phyloP scores from a whole-genome alignment of 2,888 invertebrate species.

The Cataglyphis cursor region DNA sequence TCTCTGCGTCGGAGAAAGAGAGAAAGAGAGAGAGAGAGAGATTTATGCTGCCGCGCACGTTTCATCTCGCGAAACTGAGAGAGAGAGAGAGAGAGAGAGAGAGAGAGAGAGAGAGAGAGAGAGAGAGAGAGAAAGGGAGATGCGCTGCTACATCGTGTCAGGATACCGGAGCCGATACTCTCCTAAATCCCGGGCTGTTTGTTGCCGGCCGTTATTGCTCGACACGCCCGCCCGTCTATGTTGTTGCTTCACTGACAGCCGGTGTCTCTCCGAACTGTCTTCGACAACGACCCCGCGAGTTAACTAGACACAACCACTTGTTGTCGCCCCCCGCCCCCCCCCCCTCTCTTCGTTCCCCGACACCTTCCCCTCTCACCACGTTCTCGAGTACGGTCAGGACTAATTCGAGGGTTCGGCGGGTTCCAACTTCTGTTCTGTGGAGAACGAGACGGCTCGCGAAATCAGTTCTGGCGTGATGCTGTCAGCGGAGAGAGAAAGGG shows the following conservation, averaged over 20 bases:
- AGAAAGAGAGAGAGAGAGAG: constrained; percentile 53
- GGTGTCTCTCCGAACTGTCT: constrained; percentile 74
- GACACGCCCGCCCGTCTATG: constrained; percentile 8
- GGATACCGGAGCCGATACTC: constrained; percentile 64
- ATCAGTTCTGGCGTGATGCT: constrained; percentile 51
- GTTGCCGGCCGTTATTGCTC: constrained; percentile 46
- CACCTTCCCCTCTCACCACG: background rate
- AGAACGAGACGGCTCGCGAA: constrained; percentile 21
- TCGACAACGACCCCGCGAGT: constrained; percentile 73
- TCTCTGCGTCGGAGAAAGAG: constrained; percentile 12
- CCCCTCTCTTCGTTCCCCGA: background rate
- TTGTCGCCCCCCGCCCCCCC: constrained; percentile 56
- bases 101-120: constrained; percentile 16
- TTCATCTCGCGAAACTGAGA: constrained; percentile 44
- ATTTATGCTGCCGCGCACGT: constrained; percentile 71
- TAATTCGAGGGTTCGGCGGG: constrained; percentile 68
- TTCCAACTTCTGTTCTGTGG: constrained; percentile 51
- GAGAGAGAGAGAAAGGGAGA: background rate
- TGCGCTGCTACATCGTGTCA: constrained; percentile 20
- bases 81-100: background rate
- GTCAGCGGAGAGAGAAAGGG: background rate
- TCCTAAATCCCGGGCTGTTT: constrained; percentile 63
- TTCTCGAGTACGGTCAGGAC: constrained; percentile 67
- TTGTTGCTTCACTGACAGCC: constrained; percentile 65
- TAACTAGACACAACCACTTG: constrained; percentile 78